Base-by-base conservation (phyloP, 2,797 vertebrate genomes). In the Acrossocheilus wenchowensis region DNA sequence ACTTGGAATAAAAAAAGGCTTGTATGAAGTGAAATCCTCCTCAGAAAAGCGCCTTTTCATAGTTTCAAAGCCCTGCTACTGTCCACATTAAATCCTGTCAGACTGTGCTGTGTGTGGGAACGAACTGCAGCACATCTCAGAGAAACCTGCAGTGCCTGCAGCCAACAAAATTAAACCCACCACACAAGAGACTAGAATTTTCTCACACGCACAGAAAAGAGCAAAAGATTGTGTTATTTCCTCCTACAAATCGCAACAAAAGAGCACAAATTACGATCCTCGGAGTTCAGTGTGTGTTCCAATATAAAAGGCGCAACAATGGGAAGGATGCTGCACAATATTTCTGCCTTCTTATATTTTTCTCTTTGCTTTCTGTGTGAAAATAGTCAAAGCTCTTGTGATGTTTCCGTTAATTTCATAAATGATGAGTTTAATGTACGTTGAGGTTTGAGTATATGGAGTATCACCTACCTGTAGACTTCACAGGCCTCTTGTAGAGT, bases 141-240 rank as follows among this genome's bases (percentile, higher is more conserved):
- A 79, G 69, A 71, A 62, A 73, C 69, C 43, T 82, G 81, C 75
- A 79, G 86, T 81, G 84, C 84, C 82, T 66, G 82, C 81, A 79
- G 78, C 85, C 79, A 88, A 57, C 87, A 79, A 72, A 88, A 86
- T 87, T 87, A 82, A 89, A 87, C 88, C 88, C 75, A 87, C 88
- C 81, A 87, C 78, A 77, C 88, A 80, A 87, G 78, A 87, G 82
- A 82, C 86, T 68, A 52, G 23, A 72, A 68, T 87, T 54, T 74
- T 81, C 86, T 87, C 85, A 66, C 50, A 52, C 62, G 6, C 6
- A 48, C 39, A 36, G 34, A 54, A 68, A 23, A 84, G 34, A 69
- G 23, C 26, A 14, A 52, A n/a, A 78, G 36, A 82, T 50, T 81
- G 19, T 82, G 62, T 82, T 69, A 81, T 77, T 82, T 82, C 72